Base-by-base conservation (phyloP, 2,797 vertebrate genomes). In the Halcyon smyrnensis region DNA sequence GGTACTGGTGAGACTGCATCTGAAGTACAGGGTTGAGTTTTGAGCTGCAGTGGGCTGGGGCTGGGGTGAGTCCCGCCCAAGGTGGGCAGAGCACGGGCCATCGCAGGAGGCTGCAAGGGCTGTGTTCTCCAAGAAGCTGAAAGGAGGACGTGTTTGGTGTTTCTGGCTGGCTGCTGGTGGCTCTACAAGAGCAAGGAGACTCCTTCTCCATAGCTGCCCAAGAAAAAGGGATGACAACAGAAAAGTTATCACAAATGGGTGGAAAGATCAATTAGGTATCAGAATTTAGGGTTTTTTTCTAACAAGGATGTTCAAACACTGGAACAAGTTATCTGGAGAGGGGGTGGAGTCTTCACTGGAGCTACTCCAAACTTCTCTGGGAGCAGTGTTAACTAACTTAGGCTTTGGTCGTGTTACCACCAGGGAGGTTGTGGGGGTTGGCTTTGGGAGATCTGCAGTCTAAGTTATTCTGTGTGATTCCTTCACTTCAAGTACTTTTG, bases 31-130 rank as follows among this genome's bases (percentile, higher is more conserved):
- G 16, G 20, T n/a, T 78, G 62, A 15, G 0, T 14, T 27, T 8
- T 8, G 15, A 45, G 15, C 57, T 30, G 7, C 46, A 30, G 0
- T 10, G 12, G 46, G 15, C 15, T 12, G 19, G 53, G 68, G 2
- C 12, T 21, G 24, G 41, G 51, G 15, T 13, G 18, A 43, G 10
- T 2, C 37, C 41, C 5, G 32, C 34, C 13, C 39, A 27, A 59
- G 50, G 45, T 0, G 2, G 9, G 27, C 9, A 6, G 50, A 45
- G 28, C 18, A 2, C 0, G 2, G 23, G 41, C 32, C 4, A 0
- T 6, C 6, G n/a, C 1, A 1, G 28, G 65, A 23, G n/a, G 24
- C 62, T 27, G 51, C 0, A 3, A 64, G 62, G n/a, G 6, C 51
- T 34, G 24, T 5, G 15, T 6, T 28, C 15, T 36, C 51, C 10